phyloP scores from a whole-genome alignment of 1,140 invertebrate genomes.

The Dufourea novaeangliae region DNA sequence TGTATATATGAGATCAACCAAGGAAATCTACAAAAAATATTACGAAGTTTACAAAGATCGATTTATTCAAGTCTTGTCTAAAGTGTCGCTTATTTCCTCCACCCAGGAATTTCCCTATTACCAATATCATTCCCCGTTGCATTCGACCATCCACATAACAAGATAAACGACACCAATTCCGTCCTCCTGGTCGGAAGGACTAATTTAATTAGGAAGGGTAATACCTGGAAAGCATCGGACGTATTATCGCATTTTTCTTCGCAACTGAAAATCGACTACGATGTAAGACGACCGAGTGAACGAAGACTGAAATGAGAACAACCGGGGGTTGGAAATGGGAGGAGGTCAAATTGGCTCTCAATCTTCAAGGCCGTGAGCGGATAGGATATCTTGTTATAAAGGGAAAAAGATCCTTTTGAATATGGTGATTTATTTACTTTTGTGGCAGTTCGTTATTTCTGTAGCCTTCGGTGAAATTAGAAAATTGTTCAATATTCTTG shows the following conservation, averaged over 20 bases:
- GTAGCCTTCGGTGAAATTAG: neutral
- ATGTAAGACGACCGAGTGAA: neutral
- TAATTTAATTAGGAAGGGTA: slow-evolving; percentile 54
- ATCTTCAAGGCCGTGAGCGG: slow-evolving; percentile 1
- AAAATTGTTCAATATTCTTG: too few species aligned
- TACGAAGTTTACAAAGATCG: too few species aligned
- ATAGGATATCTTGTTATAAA: neutral
- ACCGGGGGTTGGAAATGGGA: neutral
- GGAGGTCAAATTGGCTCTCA: slow-evolving; percentile 28
- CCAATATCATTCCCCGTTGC: slow-evolving; percentile 2
- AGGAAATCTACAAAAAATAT: too few species aligned
- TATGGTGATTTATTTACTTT: slow-evolving; percentile 2
- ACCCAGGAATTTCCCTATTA: neutral
- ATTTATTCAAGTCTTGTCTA: neutral
- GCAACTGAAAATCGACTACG: slow-evolving; percentile 27
- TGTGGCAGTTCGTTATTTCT: neutral
- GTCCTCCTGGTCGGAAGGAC: slow-evolving; percentile 11
- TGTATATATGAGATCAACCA: too few species aligned
- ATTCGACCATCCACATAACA: slow-evolving; percentile 16
- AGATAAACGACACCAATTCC: slow-evolving; percentile 43
- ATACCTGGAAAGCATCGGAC: slow-evolving; percentile 38
- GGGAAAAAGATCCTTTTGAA: neutral
- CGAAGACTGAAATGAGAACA: slow-evolving; percentile 6
- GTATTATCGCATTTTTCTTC: slow-evolving; percentile 53
- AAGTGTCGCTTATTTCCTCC: neutral